Percentiles rank a stretch among this genome's conserved stretches.
These are phyloP conservation scores for Phymorhynchus buccinoides DNA, from an alignment of 1,140 invertebrate genomes.

Conservation along the genomic window DNA sequence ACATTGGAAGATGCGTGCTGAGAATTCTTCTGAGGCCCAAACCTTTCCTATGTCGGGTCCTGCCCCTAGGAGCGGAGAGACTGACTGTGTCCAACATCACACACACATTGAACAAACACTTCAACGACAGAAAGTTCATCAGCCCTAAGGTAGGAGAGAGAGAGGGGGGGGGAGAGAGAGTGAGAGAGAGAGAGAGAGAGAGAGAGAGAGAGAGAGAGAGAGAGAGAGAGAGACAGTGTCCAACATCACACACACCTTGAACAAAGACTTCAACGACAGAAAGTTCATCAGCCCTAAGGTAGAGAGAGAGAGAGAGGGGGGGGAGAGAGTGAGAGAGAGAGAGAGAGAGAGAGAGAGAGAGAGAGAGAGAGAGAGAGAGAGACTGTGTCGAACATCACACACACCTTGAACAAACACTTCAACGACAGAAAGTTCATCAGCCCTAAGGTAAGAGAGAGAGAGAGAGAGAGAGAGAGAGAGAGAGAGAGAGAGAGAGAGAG, in stretches of 20 bases:
- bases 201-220: too few species aligned
- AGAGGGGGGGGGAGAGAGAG: too few species aligned
- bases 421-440: slow-evolving; percentile 53
- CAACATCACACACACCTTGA: slow-evolving; percentile 50
- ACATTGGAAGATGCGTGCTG: slow-evolving; percentile 54
- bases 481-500: too few species aligned
- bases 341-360: too few species aligned
- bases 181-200: too few species aligned
- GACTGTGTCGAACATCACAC: slow-evolving; percentile 49
- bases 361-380: too few species aligned
- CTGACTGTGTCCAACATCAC: slow-evolving; percentile 52
- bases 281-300: slow-evolving; percentile 59
- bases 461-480: too few species aligned
- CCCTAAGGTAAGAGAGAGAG: slow-evolving; percentile 48
- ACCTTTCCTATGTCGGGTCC: slow-evolving; percentile 52
- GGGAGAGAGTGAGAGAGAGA: too few species aligned
- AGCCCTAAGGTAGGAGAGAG: slow-evolving; percentile 50
- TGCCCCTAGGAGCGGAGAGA: slow-evolving; percentile 51
- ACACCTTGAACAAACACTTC: slow-evolving; percentile 55
- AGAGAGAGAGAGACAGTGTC: slow-evolving; percentile 52
- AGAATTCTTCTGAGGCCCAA: slow-evolving; percentile 51
- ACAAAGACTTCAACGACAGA: slow-evolving; percentile 53
- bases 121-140: slow-evolving; percentile 54
- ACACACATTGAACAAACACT: slow-evolving; percentile 52
- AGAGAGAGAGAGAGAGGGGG: neutral